Conservation (phyloP, 2,797 vertebrate genomes). For the Neosilurus hyrtlii region DNA sequence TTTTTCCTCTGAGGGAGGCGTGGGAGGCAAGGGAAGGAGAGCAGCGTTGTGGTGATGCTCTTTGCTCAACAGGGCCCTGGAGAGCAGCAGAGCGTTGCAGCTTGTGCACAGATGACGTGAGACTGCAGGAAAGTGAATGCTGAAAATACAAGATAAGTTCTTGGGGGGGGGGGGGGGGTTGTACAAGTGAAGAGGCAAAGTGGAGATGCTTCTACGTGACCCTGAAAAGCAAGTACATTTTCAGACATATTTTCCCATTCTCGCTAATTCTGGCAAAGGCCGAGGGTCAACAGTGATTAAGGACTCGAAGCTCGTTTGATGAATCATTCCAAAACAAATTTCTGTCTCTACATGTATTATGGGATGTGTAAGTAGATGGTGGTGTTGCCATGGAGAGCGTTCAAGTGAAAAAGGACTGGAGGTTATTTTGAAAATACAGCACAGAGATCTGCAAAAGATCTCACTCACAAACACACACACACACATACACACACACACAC, state of each 20-base stretch:
- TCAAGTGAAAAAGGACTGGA: conserved; percentile 44
- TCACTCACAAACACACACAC: conserved; percentile 16
- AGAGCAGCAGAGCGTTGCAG: conserved; percentile 75
- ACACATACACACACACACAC: conserved; percentile 5
- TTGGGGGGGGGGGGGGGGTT: not conserved
- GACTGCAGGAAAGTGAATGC: conserved; percentile 33
- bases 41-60: conserved; percentile 69
- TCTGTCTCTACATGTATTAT: conserved; percentile 25
- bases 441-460: conserved; percentile 67
- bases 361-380: conserved; percentile 52
- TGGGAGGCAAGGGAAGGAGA: conserved; percentile 69
- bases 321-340: conserved; percentile 43
- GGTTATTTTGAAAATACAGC: conserved; percentile 74
- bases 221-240: conserved; percentile 42
- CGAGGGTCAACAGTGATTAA: conserved; percentile 36
- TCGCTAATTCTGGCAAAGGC: conserved; percentile 36
- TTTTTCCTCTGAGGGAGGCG: conserved; percentile 76
- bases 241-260: conserved; percentile 44
- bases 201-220: conserved; percentile 33
- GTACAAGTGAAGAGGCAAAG: conserved; percentile 18
- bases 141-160: conserved; percentile 40
- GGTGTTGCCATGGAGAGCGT: conserved; percentile 36
- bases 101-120: conserved; percentile 57
- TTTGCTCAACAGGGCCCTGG: conserved; percentile 78
- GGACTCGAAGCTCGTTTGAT: conserved; percentile 10